phyloP scores from a whole-genome alignment of 2,113 vertebrate species.

The Emydocephalus ijimae region DNA sequence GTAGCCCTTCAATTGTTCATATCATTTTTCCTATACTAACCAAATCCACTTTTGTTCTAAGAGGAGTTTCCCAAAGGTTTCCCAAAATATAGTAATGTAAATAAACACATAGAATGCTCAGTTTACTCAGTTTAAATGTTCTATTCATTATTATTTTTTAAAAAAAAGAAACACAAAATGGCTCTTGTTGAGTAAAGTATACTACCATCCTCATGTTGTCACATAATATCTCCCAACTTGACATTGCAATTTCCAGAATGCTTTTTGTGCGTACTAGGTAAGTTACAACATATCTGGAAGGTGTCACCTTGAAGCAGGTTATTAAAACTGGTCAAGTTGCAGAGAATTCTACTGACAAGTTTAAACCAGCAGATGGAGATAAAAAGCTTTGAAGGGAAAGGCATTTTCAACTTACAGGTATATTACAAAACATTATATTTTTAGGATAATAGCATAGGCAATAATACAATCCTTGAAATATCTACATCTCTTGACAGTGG shows the following conservation, averaged over 20 bases:
- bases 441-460: neutral
- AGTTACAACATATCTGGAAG: neutral
- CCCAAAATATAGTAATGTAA: neutral
- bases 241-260: neutral
- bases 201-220: conserved; percentile 3
- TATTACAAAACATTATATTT: neutral
- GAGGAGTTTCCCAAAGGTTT: neutral
- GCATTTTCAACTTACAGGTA: neutral
- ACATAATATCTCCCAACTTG: neutral
- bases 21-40: neutral
- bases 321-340: neutral
- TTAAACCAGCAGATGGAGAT: conserved; percentile 61
- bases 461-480: neutral
- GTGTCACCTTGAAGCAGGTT: neutral
- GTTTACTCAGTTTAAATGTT: neutral
- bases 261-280: neutral
- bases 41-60: neutral
- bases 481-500: neutral
- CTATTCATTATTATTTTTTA: neutral
- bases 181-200: neutral
- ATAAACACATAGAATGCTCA: neutral
- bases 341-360: neutral
- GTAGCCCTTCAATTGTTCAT: neutral
- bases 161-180: neutral
- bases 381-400: conserved; percentile 42